phyloP scores from a whole-genome alignment of 2,113 vertebrate genomes.

The Poeciliopsis retropinna region DNA sequence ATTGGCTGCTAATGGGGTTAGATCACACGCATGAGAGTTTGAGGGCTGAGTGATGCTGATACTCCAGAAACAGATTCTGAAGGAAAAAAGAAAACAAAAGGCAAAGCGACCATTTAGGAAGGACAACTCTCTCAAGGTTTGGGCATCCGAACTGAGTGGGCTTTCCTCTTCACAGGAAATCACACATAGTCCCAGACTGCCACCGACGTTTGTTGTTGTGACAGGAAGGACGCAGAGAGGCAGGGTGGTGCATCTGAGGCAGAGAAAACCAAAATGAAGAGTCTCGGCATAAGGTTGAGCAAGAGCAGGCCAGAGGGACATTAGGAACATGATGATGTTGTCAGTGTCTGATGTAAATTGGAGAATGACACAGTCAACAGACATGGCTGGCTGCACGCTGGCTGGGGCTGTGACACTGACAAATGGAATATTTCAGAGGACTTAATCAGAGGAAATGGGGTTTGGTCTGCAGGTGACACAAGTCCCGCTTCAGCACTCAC shows the following conservation, averaged over 20 bases:
- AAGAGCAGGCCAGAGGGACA: constrained; percentile 77
- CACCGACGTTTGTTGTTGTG: background rate
- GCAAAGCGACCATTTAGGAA: constrained; percentile 13
- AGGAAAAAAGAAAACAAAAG: constrained; percentile 14
- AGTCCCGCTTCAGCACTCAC: constrained; percentile 86
- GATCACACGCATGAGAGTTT: constrained; percentile 69
- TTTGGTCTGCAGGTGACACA: constrained; percentile 92
- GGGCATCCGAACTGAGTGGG: constrained; percentile 17
- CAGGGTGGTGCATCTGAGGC: constrained; percentile 11
- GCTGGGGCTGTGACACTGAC: constrained; percentile 90
- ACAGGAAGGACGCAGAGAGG: constrained; percentile 15
- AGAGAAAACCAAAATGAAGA: constrained; percentile 34
- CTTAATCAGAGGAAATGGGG: constrained; percentile 96
- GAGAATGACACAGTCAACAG: constrained; percentile 91
- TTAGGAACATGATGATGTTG: constrained; percentile 85
- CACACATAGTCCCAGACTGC: constrained; percentile 21
- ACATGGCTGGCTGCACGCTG: constrained; percentile 86
- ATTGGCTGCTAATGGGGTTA: constrained; percentile 80
- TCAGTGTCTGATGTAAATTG: constrained; percentile 90
- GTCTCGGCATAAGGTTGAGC: constrained; percentile 62
- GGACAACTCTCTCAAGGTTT: constrained; percentile 42
- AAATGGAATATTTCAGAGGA: constrained; percentile 95
- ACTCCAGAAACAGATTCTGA: constrained; percentile 32
- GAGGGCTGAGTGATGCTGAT: constrained; percentile 68
- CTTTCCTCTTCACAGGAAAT: constrained; percentile 19